Base-by-base conservation (phyloP, 1,140 invertebrate genomes). In the Holotrichia oblita region DNA sequence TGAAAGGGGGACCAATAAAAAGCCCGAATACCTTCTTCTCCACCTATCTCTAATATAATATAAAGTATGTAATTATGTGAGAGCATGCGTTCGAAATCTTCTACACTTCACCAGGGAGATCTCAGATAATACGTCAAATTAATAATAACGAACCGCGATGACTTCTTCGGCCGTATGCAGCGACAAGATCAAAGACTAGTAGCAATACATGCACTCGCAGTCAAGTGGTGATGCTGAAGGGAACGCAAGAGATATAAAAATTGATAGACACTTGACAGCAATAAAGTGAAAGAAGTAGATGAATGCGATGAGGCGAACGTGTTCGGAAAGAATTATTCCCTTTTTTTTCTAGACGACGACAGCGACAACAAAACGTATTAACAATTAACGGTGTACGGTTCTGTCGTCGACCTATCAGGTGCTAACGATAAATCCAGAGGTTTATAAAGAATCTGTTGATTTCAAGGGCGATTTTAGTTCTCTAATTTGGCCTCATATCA, bases 31-130 rank as follows among this genome's bases (percentile, higher is more conserved):
- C 61, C 61, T 55, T 55, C 61, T 55, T 55, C 48, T 69, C 61
- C 61, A 69, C 61, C 61, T 69, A 69, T 69, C 61, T 69, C 61
- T 69, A 69, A 69, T 69, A 69, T 69, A 69, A 69, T 69, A 69
- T 69, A 27, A 27, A 34, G 61, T 69, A 69, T 69, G 61, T 69
- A 69, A 69, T 69, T 69, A 69, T 69, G 22, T 34, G 61, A 69
- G 61, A 34, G 61, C 61, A 69, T 69, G 61, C 61, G 22, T 69
- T 69, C 61, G 61, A 55, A 27, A 69, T 69, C 61, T 69, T 69
- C 61, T 22, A 69, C 61, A 69, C 61, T 27, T 69, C 61, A 69
- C 22, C 61, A 69, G 61, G 22, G 61, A 69, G 61, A 69, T 69
- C 61, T 34, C 22, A 69, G 61, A 69, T 69, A 69, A 69, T 69